Evolutionary conservation across 2,113 vertebrate genomes (phyloP).

Genomic region (Ictalurus punctatus): DNA sequence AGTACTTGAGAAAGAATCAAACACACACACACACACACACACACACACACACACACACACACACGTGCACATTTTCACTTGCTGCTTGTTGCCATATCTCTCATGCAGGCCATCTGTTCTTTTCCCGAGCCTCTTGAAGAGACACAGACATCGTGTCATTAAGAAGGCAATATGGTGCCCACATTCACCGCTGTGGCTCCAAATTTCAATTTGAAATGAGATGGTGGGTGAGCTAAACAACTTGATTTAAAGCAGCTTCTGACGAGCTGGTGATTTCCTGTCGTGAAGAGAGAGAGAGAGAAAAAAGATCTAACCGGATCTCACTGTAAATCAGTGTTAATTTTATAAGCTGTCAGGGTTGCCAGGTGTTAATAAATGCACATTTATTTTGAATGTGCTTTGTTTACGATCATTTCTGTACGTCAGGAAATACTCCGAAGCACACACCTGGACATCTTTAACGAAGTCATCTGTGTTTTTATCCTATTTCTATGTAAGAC

Average conservation of each 20-base stretch:
- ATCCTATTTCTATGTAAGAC: background rate
- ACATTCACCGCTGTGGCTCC: background rate
- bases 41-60: constrained; percentile 24
- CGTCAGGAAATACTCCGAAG: background rate
- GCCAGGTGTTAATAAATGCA: background rate
- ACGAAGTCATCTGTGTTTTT: background rate
- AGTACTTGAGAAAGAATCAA: background rate
- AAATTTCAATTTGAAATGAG: constrained; percentile 33
- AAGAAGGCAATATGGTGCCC: constrained; percentile 19
- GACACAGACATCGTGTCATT: constrained; percentile 41
- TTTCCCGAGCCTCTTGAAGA: constrained; percentile 28
- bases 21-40: constrained; percentile 14
- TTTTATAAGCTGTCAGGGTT: background rate
- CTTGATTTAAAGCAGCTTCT: background rate
- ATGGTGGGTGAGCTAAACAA: background rate
- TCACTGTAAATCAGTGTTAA: background rate
- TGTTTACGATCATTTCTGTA: background rate
- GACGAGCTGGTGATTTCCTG: background rate
- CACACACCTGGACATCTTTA: background rate
- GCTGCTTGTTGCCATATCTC: constrained; percentile 34
- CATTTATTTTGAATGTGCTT: background rate
- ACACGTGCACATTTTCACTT: background rate
- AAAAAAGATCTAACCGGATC: background rate
- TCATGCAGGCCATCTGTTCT: constrained; percentile 51
- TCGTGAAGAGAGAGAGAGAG: background rate